Conservation (phyloP, 2,797 vertebrate genomes). For the Girardinus metallicus region DNA sequence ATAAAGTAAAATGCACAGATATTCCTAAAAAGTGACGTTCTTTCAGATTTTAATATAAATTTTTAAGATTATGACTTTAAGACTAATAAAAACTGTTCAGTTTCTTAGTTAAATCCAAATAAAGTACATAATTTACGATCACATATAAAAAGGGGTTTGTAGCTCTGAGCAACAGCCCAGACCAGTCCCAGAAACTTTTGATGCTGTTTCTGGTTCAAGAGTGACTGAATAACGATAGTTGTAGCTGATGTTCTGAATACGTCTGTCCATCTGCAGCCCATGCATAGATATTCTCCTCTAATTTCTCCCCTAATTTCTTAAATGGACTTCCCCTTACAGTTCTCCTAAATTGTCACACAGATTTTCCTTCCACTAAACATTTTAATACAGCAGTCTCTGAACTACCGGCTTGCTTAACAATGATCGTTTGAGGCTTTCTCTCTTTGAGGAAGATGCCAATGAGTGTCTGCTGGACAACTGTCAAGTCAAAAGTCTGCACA, state of each 20-base stretch:
- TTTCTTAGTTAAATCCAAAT: not conserved
- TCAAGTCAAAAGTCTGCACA: not conserved
- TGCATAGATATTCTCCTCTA: not conserved
- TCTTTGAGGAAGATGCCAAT: not conserved
- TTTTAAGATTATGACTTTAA: not conserved
- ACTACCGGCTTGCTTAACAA: not conserved
- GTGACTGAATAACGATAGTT: not conserved
- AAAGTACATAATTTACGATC: not conserved
- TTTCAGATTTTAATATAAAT: not conserved
- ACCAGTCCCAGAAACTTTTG: not conserved
- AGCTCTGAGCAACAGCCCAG: not conserved
- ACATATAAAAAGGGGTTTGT: not conserved
- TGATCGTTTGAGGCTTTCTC: not conserved
- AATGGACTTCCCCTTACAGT: not conserved
- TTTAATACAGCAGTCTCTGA: not conserved
- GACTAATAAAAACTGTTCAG: not conserved
- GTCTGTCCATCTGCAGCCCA: not conserved
- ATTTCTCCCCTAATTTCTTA: not conserved
- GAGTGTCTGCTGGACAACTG: not conserved
- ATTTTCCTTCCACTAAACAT: constrained; percentile 2
- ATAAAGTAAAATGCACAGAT: not conserved
- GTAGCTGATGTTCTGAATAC: not conserved
- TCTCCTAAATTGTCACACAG: not conserved
- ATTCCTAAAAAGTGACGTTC: not conserved
- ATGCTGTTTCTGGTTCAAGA: not conserved